phyloP scores from a whole-genome alignment of 53 echinoderm and acorn worm genomes.

The Patiria pectinifera region DNA sequence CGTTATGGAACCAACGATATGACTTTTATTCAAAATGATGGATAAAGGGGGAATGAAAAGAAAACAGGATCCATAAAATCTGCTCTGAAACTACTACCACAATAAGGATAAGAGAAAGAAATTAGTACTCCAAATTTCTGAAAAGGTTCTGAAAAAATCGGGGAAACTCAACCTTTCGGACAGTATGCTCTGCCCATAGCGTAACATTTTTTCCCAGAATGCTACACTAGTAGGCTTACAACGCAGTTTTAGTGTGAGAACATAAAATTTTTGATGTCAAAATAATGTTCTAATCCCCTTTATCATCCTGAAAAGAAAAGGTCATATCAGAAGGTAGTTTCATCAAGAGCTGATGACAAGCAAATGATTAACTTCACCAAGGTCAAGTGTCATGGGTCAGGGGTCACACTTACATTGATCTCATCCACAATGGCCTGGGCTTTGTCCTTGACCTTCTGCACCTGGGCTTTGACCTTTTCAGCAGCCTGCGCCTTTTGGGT shows the following conservation, averaged over 20 bases:
- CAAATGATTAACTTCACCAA: not conserved
- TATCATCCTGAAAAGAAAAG: not conserved
- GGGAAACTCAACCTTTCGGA: too few species aligned
- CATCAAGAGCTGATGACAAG: not conserved
- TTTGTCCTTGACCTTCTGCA: slow-evolving; percentile 99
- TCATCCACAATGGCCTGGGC: slow-evolving; percentile 99
- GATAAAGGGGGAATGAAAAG: too few species aligned
- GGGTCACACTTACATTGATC: slow-evolving; percentile 83
- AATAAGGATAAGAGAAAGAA: too few species aligned
- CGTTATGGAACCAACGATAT: too few species aligned
- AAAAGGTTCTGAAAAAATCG: too few species aligned
- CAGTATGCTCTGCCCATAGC: too few species aligned
- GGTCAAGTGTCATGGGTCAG: not conserved
- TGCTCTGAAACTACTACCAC: too few species aligned
- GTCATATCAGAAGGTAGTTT: not conserved
- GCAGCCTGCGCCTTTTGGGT: slow-evolving; percentile 95
- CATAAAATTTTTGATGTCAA: not conserved
- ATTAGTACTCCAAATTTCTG: too few species aligned
- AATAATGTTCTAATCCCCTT: not conserved
- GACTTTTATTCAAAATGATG: too few species aligned
- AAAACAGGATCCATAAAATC: too few species aligned
- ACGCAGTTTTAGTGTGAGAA: not conserved
- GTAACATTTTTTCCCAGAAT: too few species aligned
- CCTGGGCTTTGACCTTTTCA: slow-evolving; percentile 98
- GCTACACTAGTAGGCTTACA: too few species aligned